A percentile compares a stretch with the other conserved stretches of the same genome.
These are phyloP conservation scores for Dipus sagitta DNA, from an alignment of 2,797 vertebrate genomes.

Conservation along the genomic window DNA sequence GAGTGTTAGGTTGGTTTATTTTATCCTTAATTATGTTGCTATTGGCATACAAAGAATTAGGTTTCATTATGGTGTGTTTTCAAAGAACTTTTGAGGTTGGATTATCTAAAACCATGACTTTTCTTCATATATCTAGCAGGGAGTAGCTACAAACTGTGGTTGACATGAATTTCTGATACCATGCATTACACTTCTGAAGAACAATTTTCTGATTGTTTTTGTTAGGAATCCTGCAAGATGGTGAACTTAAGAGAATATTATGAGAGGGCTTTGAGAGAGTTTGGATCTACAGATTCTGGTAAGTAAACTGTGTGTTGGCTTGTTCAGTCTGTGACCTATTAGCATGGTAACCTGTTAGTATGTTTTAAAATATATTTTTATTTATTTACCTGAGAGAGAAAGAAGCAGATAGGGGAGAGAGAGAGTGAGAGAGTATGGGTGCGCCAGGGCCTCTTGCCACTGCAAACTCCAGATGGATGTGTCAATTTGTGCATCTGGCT, in stretches of 20 bases:
- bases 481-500: too few relatives aligned
- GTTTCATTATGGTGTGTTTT: too few relatives aligned
- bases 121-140: neutral
- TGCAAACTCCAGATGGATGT: too few relatives aligned
- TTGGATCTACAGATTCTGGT: slow-evolving; percentile 93
- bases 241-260: slow-evolving; percentile 93
- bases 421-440: too few relatives aligned
- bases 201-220: slow-evolving; percentile 78
- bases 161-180: slow-evolving; percentile 43
- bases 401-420: too few relatives aligned
- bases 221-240: slow-evolving; percentile 93
- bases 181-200: slow-evolving; percentile 28
- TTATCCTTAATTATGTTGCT: neutral
- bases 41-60: too few relatives aligned
- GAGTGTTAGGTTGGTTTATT: slow-evolving; percentile 19
- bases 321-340: neutral
- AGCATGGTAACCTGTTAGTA: neutral
- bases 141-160: slow-evolving; percentile 11
- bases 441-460: too few relatives aligned
- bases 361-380: too few relatives aligned
- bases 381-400: too few relatives aligned
- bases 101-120: neutral
- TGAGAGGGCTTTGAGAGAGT: slow-evolving; percentile 96
- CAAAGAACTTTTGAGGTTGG: neutral
- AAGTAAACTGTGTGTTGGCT: slow-evolving; percentile 72